Base-by-base conservation (phyloP, 37 sponge, comb jelly and placozoan species). In the Beroe forskalii region DNA sequence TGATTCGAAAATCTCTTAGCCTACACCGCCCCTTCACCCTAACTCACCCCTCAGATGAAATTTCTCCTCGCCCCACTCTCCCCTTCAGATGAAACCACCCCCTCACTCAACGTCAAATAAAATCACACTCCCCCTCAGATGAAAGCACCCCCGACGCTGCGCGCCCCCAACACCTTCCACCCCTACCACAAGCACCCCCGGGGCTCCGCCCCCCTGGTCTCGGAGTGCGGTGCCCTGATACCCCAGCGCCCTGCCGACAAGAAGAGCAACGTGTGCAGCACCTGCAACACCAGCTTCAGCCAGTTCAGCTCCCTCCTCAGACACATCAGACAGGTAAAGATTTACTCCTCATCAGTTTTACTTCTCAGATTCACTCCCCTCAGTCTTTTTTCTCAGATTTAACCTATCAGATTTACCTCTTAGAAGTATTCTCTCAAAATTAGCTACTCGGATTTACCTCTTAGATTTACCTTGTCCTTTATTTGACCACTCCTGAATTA, bases 221-320 rank as follows among this genome's bases (percentile, higher is more conserved):
- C 12, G 6, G 12, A 17, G 12, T 12, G 12, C 12, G 55, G 12
- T 12, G 12, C 6, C 55, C 6, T 17, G 55, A 48, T 48, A 48
- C 55, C 55, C 55, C 55, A 48, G 55, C 55, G 55, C 6, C 12
- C 55, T 17, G 55, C 24, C 42, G 86, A 80, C 55, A 80, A 80
- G 86, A 80, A 80, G 40, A 80, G 55, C 30, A 80, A 80, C 55
- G 55, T 44, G 38, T 80, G 86, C 20, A 44, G 55, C 44, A 80
- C 86, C 25, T 80, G 86, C 30, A 41, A 80, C 55, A 80, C 86
- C 25, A 44, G 55, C 30, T 80, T 80, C 55, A 33, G 38, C 4
- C 86, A 80, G 48, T 80, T 80, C 86, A 44, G 55, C 28, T 80
- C 86, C 44, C 86, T 80, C 35, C 86, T 80, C 86, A 80, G 86